A percentile compares a stretch with the other conserved stretches of the same genome.
Conservation (phyloP, 2,797 vertebrate species). For the Peromyscus melanophrys region DNA sequence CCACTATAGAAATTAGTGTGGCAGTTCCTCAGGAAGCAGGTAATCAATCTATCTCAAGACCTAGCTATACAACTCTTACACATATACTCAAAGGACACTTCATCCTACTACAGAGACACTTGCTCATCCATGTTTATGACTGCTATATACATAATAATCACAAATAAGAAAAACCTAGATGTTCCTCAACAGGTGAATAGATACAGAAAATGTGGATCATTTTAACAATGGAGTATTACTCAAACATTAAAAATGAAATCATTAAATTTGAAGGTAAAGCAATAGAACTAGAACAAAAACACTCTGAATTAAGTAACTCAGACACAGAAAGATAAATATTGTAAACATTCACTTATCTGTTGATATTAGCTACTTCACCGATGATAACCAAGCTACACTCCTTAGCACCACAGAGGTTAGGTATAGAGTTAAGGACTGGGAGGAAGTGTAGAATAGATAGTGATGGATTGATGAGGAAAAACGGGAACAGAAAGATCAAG, state of each 20-base stretch:
- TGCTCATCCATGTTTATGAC: too few relatives aligned
- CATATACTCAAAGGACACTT: neutral
- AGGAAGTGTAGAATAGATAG: neutral
- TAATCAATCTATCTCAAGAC: neutral
- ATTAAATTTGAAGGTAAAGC: neutral
- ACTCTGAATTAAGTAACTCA: neutral
- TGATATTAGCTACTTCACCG: neutral
- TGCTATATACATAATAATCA: neutral
- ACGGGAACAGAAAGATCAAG: neutral
- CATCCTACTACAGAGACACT: neutral
- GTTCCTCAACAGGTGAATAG: neutral
- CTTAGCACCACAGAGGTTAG: neutral
- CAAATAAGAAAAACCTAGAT: neutral
- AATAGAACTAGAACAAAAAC: neutral
- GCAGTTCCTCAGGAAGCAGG: too few relatives aligned
- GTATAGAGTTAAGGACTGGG: neutral
- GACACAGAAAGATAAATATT: neutral
- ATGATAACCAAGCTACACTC: neutral
- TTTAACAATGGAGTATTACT: neutral
- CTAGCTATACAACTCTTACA: neutral
- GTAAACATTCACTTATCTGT: neutral
- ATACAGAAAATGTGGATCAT: neutral
- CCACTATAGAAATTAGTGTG: too few relatives aligned
- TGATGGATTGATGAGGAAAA: neutral
- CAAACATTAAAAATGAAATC: neutral